A percentile compares a stretch with the other conserved stretches of the same genome.
phyloP scores from a whole-genome alignment of 2,888 invertebrate genomes.

The Coenonympha arcania region DNA sequence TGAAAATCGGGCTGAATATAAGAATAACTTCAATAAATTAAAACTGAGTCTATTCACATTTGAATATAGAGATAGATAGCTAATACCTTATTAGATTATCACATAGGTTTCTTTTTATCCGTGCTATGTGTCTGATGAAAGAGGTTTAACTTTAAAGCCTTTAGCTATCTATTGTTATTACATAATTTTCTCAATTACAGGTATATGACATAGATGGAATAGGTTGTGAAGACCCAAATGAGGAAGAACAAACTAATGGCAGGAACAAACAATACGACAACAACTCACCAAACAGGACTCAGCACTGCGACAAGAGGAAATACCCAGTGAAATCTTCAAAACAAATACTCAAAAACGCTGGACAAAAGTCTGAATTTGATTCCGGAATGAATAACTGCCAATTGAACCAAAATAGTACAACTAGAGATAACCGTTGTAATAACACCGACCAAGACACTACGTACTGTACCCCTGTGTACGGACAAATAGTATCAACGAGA shows the following conservation, averaged over 20 bases:
- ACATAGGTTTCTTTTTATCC: too few species aligned
- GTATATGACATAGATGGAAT: conserved; percentile 70
- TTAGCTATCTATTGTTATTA: too few species aligned
- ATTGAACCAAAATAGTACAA: conserved; percentile 46
- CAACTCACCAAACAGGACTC: conserved; percentile 41
- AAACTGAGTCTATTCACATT: too few species aligned
- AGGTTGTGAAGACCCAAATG: conserved; percentile 54
- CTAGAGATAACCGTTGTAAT: conserved; percentile 44
- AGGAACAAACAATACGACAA: conserved; percentile 38
- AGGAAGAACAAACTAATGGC: conserved; percentile 49
- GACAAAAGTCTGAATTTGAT: conserved; percentile 68
- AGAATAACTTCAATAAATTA: too few species aligned
- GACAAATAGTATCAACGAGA: conserved; percentile 64
- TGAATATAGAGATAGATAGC: too few species aligned
- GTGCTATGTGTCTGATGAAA: too few species aligned
- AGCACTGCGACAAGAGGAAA: conserved; percentile 42
- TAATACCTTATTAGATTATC: too few species aligned
- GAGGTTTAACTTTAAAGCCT: too few species aligned
- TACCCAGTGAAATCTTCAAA: conserved; percentile 60
- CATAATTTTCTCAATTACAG: conserved; percentile 41
- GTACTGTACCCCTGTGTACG: conserved; percentile 67
- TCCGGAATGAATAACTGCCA: conserved; percentile 70
- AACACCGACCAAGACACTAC: conserved; percentile 56
- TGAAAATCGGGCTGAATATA: too few species aligned
- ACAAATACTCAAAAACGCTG: conserved; percentile 65